phyloP scores from a whole-genome alignment of 2,113 vertebrate genomes.

The Eonycteris spelaea region DNA sequence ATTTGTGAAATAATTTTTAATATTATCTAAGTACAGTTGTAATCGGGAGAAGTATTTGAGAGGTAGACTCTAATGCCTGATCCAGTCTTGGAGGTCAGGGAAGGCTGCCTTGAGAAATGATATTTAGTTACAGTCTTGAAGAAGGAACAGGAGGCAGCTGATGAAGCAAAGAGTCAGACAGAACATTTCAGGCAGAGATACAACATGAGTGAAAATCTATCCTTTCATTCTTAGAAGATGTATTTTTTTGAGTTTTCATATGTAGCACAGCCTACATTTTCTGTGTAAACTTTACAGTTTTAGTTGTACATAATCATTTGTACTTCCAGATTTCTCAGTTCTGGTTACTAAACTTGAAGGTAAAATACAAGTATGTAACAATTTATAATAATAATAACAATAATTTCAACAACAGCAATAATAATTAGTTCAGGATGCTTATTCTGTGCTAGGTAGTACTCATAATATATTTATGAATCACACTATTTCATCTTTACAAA shows the following conservation, averaged over 20 bases:
- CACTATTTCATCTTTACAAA: neutral
- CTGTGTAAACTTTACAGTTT: neutral
- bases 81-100: rapidly evolving
- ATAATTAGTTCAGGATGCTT: neutral
- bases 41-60: neutral
- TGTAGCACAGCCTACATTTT: neutral
- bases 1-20: slow-evolving; percentile 12
- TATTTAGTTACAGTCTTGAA: neutral
- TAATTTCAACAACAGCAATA: neutral
- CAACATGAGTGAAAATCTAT: neutral
- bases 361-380: neutral
- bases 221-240: neutral
- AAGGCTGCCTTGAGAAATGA: neutral
- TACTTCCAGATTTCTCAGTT: neutral
- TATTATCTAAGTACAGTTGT: neutral
- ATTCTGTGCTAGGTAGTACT: neutral
- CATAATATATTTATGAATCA: neutral
- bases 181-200: neutral
- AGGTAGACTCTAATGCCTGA: neutral
- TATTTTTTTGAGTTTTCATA: neutral
- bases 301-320: neutral
- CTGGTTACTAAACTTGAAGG: neutral
- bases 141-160: neutral
- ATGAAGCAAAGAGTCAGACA: neutral
- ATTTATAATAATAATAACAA: neutral